A percentile compares a stretch with the other conserved stretches of the same genome.
phyloP scores from a whole-genome alignment of 2,888 invertebrate species.

The Erynnis tages region DNA sequence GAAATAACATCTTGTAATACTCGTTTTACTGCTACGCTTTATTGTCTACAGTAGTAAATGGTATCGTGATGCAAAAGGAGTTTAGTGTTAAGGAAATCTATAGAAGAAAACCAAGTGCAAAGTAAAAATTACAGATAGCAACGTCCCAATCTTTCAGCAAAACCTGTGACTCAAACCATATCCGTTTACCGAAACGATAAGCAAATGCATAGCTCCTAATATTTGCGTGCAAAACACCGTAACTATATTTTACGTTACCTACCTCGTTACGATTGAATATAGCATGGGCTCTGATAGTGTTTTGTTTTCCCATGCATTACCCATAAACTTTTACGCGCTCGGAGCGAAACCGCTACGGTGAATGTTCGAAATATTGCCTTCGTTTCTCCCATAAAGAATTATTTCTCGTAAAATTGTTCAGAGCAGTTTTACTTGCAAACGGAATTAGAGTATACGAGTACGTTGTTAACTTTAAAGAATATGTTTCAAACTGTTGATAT shows the following conservation, averaged over 20 bases:
- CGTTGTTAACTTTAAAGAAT: too few species aligned
- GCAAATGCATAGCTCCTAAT: neutral
- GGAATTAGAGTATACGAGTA: neutral
- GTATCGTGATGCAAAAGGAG: too few species aligned
- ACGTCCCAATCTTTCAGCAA: too few species aligned
- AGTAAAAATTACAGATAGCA: too few species aligned
- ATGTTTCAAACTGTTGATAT: too few species aligned
- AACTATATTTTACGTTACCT: constrained; percentile 7
- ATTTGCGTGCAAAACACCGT: neutral
- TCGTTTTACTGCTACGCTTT: too few species aligned
- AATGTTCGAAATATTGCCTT: constrained; percentile 17
- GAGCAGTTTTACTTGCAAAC: neutral
- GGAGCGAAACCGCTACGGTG: constrained; percentile 11
- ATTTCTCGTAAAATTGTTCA: constrained; percentile 13
- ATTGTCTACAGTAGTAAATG: too few species aligned
- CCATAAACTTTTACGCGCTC: constrained; percentile 22
- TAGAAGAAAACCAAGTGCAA: too few species aligned
- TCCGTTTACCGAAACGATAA: too few species aligned
- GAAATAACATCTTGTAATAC: too few species aligned
- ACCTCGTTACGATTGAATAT: constrained; percentile 12
- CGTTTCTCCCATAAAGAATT: constrained; percentile 14
- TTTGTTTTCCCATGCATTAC: constrained; percentile 18
- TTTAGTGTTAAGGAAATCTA: too few species aligned
- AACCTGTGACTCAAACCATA: too few species aligned
- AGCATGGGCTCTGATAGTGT: constrained; percentile 12